These are phyloP conservation scores for Rhopilema esculentum DNA, from an alignment of 30 jellyfish, hydroid and myxozoan genomes.

Conservation along the genomic window DNA sequence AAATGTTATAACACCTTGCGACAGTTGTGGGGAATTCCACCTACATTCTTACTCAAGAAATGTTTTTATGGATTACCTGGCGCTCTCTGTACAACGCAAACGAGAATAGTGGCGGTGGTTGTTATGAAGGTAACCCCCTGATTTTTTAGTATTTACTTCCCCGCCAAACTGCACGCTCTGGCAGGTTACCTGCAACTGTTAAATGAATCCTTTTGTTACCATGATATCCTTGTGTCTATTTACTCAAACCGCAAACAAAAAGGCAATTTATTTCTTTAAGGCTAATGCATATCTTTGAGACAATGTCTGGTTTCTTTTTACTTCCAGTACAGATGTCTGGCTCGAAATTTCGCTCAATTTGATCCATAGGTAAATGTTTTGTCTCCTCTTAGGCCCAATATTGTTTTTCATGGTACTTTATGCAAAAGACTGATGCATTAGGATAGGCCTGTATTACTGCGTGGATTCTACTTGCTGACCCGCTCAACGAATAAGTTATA, in stretches of 20 bases:
- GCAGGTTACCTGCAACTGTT: conserved; percentile 65
- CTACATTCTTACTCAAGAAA: too few species aligned
- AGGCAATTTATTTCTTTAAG: conserved; percentile 40
- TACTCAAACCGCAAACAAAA: conserved; percentile 59
- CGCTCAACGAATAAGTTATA: too few species aligned
- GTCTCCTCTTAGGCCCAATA: not conserved
- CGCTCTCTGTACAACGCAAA: not conserved
- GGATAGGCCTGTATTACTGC: too few species aligned
- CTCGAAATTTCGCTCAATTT: not conserved
- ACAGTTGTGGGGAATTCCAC: too few species aligned
- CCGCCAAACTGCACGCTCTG: conserved; percentile 44
- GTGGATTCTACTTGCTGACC: too few species aligned
- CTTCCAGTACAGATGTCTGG: conserved; percentile 7
- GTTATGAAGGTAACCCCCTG: conserved; percentile 32
- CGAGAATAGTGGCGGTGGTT: not conserved
- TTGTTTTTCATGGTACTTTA: not conserved
- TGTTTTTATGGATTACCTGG: not conserved
- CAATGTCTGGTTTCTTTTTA: conserved; percentile 5
- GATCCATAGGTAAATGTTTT: not conserved
- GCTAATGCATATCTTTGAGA: conserved; percentile 46
- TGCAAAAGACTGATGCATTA: not conserved
- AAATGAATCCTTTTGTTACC: conserved; percentile 39
- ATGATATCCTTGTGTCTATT: conserved; percentile 36
- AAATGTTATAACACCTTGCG: too few species aligned
- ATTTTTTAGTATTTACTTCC: not conserved